A percentile compares a stretch with the other conserved stretches of the same genome.
These are phyloP conservation scores for Melanotaenia boesemani DNA, from an alignment of 2,797 vertebrate genomes.

Conservation along the genomic window DNA sequence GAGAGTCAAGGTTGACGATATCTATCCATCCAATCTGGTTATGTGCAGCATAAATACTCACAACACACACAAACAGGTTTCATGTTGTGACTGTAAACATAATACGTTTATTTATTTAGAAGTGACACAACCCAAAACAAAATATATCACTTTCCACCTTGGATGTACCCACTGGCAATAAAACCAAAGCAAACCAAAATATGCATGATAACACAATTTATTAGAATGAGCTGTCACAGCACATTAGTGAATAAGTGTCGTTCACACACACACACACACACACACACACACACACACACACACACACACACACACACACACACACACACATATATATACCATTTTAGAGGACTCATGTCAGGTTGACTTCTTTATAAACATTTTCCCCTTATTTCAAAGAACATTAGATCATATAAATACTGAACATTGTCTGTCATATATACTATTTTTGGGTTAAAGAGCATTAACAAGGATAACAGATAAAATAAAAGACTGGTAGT, in stretches of 20 bases:
- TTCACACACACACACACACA: too few relatives aligned
- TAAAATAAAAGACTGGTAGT: slow-evolving; percentile 5
- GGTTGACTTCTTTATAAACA: too few relatives aligned
- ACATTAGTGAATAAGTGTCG: too few relatives aligned
- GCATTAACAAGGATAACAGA: slow-evolving; percentile 1
- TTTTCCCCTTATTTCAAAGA: not conserved
- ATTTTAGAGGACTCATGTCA: too few relatives aligned
- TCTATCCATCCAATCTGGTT: not conserved
- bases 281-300: too few relatives aligned
- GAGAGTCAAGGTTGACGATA: not conserved
- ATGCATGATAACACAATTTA: not conserved
- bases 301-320: too few relatives aligned
- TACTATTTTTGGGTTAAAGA: slow-evolving; percentile 5
- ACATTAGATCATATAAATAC: not conserved
- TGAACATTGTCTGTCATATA: too few relatives aligned
- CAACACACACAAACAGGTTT: not conserved
- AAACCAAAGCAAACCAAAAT: not conserved
- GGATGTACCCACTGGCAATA: too few relatives aligned
- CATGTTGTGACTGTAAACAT: not conserved
- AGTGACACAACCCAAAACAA: not conserved
- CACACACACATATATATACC: too few relatives aligned
- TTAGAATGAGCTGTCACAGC: too few relatives aligned
- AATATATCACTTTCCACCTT: too few relatives aligned
- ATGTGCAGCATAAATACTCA: not conserved
- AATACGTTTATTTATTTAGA: not conserved